Conservation (phyloP, 2,888 invertebrate species). For the Epistrophe grossulariae region DNA sequence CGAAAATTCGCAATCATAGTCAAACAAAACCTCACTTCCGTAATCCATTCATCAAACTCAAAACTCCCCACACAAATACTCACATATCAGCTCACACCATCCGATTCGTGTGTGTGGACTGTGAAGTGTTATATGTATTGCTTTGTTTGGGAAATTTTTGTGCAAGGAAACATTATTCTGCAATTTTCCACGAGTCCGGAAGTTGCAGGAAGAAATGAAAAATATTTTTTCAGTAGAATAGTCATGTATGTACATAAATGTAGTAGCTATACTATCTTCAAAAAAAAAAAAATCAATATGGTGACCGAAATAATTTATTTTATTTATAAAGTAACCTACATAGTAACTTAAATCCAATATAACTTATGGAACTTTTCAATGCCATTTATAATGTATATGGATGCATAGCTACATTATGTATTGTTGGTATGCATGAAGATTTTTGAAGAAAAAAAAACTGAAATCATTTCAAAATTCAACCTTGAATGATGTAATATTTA, state of each 20-base stretch:
- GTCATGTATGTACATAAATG: too few relatives aligned
- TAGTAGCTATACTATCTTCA: neutral
- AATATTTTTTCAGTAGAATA: neutral
- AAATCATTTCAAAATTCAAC: constrained; percentile 11
- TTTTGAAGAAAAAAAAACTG: neutral
- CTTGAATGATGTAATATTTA: constrained; percentile 3
- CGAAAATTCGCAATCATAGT: constrained; percentile 18
- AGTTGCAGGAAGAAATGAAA: constrained; percentile 1
- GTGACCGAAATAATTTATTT: constrained; percentile 12
- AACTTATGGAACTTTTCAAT: constrained; percentile 7
- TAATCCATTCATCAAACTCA: constrained; percentile 35
- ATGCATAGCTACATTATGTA: neutral
- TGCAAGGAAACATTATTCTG: constrained; percentile 25
- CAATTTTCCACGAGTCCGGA: constrained; percentile 11
- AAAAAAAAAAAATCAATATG: constrained; percentile 10
- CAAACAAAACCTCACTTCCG: constrained; percentile 39
- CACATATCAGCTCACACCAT: neutral
- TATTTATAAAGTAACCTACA: neutral
- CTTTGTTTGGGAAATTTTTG: constrained; percentile 8
- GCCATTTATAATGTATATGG: neutral
- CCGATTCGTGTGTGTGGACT: neutral
- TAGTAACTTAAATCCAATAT: neutral
- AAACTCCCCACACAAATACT: neutral
- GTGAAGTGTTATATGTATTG: neutral
- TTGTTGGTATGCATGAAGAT: neutral